phyloP scores from a whole-genome alignment of 2,888 invertebrate genomes.

The Temnothorax ravouxi region DNA sequence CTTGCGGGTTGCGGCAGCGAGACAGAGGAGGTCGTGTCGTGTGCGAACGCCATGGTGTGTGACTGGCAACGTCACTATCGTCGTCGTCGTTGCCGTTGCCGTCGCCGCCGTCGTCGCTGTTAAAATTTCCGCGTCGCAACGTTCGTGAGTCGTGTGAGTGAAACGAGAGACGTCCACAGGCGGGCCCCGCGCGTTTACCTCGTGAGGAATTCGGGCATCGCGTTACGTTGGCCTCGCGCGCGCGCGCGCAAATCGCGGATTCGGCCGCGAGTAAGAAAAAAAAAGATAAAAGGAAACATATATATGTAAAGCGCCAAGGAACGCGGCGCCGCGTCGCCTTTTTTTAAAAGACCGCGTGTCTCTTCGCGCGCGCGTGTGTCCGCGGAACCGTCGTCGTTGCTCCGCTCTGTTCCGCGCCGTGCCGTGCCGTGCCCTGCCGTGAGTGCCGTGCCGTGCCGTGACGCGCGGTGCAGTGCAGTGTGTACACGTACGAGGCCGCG shows the following conservation, averaged over 20 bases:
- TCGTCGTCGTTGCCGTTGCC: constrained; percentile 64
- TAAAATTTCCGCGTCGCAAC: constrained; percentile 9
- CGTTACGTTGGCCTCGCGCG: background rate
- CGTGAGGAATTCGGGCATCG: background rate
- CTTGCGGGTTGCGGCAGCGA: constrained; percentile 68
- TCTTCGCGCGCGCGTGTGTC: background rate
- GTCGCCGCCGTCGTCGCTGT: constrained; percentile 16
- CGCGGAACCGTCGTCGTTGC: constrained; percentile 22
- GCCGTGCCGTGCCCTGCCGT: too few relatives aligned
- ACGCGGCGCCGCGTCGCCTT: constrained; percentile 34
- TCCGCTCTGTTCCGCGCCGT: background rate
- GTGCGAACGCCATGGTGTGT: constrained; percentile 87
- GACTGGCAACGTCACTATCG: constrained; percentile 79
- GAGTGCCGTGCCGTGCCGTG: constrained; percentile 1
- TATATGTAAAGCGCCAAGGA: constrained; percentile 4
- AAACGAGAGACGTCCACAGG: background rate
- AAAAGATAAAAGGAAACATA: background rate
- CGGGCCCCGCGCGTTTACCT: background rate
- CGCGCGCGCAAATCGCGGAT: background rate
- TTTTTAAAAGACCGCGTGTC: constrained; percentile 34
- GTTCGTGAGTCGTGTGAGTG: background rate
- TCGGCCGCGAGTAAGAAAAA: background rate
- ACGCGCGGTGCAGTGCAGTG: constrained; percentile 35
- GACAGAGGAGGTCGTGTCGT: constrained; percentile 68
- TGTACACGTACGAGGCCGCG: constrained; percentile 47